These are phyloP conservation scores for Lamellibrachia luymesi DNA, from an alignment of 1,140 invertebrate species.

Conservation along the genomic window DNA sequence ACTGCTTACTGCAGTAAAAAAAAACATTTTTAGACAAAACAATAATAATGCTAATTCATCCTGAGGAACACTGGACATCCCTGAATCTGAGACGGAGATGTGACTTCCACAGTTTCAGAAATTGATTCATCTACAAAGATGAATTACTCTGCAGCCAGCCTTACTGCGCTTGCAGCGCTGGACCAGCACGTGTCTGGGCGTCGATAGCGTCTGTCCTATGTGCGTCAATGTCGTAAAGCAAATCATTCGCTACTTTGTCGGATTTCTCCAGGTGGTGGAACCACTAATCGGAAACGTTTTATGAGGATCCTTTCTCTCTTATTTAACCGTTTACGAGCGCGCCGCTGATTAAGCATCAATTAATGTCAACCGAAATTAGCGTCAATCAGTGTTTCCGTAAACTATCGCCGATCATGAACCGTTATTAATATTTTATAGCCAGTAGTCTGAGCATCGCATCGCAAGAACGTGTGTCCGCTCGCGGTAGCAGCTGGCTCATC, in stretches of 20 bases:
- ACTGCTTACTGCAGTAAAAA: too few species aligned
- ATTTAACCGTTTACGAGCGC: background rate
- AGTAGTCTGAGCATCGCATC: background rate
- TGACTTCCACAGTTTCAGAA: background rate
- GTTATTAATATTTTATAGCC: background rate
- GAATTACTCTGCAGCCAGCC: background rate
- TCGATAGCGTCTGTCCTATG: background rate
- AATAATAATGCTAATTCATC: too few species aligned
- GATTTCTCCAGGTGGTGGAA: background rate
- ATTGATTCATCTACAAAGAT: background rate
- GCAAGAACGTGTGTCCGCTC: background rate
- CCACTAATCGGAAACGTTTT: background rate
- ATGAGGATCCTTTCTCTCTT: background rate
- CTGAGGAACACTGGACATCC: too few species aligned
- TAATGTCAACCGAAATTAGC: background rate
- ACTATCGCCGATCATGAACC: background rate
- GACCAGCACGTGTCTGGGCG: background rate
- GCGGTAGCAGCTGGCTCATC: too few species aligned
- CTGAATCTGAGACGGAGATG: too few species aligned
- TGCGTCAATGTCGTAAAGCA: background rate
- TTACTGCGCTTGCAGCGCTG: background rate
- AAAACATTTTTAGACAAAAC: too few species aligned
- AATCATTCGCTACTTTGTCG: background rate
- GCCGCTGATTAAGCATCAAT: background rate
- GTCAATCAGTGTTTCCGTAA: background rate